phyloP scores from a whole-genome alignment of 2,888 invertebrate species.

The Cryptocheilus praepositus region DNA sequence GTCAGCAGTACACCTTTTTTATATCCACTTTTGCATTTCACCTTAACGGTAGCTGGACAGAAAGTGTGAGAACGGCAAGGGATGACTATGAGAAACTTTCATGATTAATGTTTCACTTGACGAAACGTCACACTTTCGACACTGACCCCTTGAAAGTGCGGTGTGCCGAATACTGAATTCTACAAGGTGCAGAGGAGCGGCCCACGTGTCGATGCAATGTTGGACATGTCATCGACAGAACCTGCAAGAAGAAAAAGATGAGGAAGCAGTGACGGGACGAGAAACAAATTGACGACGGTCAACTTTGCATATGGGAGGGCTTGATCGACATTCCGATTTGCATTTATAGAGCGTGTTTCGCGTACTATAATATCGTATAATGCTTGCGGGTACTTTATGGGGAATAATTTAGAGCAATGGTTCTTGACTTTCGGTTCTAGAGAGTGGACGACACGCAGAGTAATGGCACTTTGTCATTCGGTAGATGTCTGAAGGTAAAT shows the following conservation, averaged over 20 bases:
- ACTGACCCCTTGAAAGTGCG: slow-evolving; percentile 45
- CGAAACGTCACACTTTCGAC: slow-evolving; percentile 47
- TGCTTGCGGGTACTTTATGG: no score
- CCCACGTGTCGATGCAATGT: slow-evolving; percentile 13
- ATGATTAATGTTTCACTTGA: slow-evolving; percentile 59
- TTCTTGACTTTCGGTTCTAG: no score
- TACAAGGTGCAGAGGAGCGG: slow-evolving; percentile 35
- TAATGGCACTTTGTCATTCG: no score
- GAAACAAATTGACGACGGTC: slow-evolving; percentile 28
- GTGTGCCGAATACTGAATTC: slow-evolving; percentile 58
- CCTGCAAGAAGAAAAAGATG: slow-evolving; percentile 20
- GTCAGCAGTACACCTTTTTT: no score
- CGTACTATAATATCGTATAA: no score
- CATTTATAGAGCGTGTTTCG: slow-evolving; percentile 20
- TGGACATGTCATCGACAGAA: slow-evolving; percentile 44
- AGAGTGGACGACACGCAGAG: no score
- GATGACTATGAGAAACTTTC: slow-evolving; percentile 24
- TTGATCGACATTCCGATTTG: slow-evolving; percentile 26
- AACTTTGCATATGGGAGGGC: slow-evolving; percentile 11
- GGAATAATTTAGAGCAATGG: no score
- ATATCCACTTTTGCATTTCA: no score
- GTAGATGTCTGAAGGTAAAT: no score
- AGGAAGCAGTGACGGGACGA: slow-evolving; percentile 35
- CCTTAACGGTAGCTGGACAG: no score
- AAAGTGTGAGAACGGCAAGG: not conserved